Percentiles rank a stretch among this genome's conserved stretches.
These are phyloP conservation scores for Microplitis demolitor DNA, from an alignment of 1,140 invertebrate genomes.

Conservation along the genomic window DNA sequence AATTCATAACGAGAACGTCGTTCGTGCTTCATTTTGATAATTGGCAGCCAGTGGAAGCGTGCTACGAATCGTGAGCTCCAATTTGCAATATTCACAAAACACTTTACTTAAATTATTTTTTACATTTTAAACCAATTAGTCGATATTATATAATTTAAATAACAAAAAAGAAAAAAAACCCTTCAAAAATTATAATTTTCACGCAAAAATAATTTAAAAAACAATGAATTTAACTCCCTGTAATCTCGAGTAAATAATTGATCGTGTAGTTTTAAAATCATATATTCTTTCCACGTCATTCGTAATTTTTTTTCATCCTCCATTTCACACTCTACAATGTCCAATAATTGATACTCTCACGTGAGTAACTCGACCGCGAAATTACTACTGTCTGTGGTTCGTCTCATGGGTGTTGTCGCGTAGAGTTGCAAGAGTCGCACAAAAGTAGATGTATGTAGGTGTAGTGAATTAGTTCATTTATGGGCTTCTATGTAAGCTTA, in stretches of 20 bases:
- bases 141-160: too few species aligned
- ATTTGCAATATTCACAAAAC: not conserved
- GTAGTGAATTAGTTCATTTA: not conserved
- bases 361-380: constrained; percentile 12
- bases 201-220: too few species aligned
- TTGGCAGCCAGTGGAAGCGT: not conserved
- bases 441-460: not conserved
- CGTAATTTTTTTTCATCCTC: constrained; percentile 8
- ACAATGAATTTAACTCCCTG: not conserved
- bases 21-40: constrained; percentile 7
- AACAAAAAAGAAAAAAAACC: too few species aligned
- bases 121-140: too few species aligned
- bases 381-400: not conserved
- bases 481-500: not conserved
- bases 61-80: constrained; percentile 5
- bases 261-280: not conserved
- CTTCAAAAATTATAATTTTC: too few species aligned
- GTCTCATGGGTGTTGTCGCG: not conserved
- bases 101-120: not conserved
- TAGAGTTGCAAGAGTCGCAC: not conserved
- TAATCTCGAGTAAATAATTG: not conserved
- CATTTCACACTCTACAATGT: constrained; percentile 11
- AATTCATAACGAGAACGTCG: constrained; percentile 3
- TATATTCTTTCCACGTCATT: not conserved
- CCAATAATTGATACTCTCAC: constrained; percentile 14